These are phyloP conservation scores for Melanotaenia parkinsoni DNA, from an alignment of 2,797 vertebrate species.

Conservation along the genomic window DNA sequence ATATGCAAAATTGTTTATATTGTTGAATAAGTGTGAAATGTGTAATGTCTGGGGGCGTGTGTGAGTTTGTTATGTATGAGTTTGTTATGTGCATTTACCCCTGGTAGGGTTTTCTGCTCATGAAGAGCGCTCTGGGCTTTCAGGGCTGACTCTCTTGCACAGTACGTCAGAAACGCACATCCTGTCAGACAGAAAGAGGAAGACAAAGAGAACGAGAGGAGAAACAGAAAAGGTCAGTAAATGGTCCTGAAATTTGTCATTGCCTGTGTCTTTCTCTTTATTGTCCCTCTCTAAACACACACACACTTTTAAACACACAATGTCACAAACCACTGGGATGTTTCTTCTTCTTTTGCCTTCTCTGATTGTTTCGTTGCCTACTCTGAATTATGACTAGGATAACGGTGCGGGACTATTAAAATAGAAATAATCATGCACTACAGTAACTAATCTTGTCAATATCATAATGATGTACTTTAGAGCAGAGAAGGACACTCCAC, in stretches of 20 bases:
- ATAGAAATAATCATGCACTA: conserved; percentile 65
- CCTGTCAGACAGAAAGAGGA: conserved; percentile 66
- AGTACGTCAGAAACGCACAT: conserved; percentile 88
- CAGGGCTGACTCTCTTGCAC: conserved; percentile 90
- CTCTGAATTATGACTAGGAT: conserved; percentile 28
- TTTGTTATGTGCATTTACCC: conserved; percentile 83
- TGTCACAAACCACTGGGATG: conserved; percentile 43
- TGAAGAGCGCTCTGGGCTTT: conserved; percentile 93
- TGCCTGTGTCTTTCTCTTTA: conserved; percentile 44
- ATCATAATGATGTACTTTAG: conserved; percentile 68
- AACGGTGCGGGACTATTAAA: conserved; percentile 37
- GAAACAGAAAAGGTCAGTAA: conserved; percentile 44
- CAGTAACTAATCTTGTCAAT: conserved; percentile 53
- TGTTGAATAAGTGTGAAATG: conserved; percentile 43
- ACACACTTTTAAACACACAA: conserved; percentile 38
- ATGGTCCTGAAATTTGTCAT: conserved; percentile 41
- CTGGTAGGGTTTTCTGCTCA: conserved; percentile 92
- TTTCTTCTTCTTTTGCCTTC: conserved; percentile 34
- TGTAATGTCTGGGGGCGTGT: conserved; percentile 32
- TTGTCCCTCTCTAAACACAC: conserved; percentile 17
- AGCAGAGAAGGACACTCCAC: conserved; percentile 74
- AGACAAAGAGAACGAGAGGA: conserved; percentile 24
- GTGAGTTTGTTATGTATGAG: conserved; percentile 18
- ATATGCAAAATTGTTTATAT: conserved; percentile 30
- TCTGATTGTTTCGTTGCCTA: conserved; percentile 42